Evolutionary conservation across 2,797 vertebrate species (phyloP).

Genomic region (Oryzias dopingdopingensis): DNA sequence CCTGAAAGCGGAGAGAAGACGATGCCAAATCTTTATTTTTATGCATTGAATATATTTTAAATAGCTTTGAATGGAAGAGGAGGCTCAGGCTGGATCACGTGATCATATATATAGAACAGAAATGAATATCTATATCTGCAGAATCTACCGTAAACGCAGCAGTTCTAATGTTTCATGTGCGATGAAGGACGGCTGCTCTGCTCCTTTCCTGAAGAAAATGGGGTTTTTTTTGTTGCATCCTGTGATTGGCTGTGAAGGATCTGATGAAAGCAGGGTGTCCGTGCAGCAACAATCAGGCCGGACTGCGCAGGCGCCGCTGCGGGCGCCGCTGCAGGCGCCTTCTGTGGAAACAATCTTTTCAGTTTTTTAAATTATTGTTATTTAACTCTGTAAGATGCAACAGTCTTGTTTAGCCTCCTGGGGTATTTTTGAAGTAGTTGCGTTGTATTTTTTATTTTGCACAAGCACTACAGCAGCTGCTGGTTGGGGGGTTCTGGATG

Average conservation of each 20-base stretch:
- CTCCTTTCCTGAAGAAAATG: no score
- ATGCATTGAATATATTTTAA: constrained; percentile 99
- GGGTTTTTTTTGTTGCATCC: constrained; percentile 69
- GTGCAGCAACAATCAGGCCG: constrained; percentile 88
- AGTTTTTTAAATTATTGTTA: constrained; percentile 42
- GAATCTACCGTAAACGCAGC: constrained; percentile 84
- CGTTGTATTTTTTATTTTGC: constrained; percentile 64
- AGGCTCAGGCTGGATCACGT: constrained; percentile 33
- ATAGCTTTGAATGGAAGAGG: constrained; percentile 95
- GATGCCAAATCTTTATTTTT: constrained; percentile 99
- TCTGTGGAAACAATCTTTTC: constrained; percentile 50
- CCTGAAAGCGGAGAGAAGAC: constrained; percentile 76
- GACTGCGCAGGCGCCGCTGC: constrained; percentile 76
- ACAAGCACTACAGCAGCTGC: constrained; percentile 73
- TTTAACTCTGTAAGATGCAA: constrained; percentile 65
- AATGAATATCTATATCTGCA: constrained; percentile 65
- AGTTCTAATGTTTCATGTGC: constrained; percentile 82
- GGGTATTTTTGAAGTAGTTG: constrained; percentile 42
- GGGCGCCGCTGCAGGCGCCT: constrained; percentile 78
- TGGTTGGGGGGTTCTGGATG: not conserved
- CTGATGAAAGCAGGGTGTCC: constrained; percentile 85
- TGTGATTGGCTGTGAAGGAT: constrained; percentile 70
- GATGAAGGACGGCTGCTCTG: constrained; percentile 76
- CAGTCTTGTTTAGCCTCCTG: constrained; percentile 44
- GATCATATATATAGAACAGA: constrained; percentile 77